Percentiles rank a stretch among this genome's conserved stretches.
phyloP scores from a whole-genome alignment of 2,113 vertebrate species.

The Motacilla tschutschensis region DNA sequence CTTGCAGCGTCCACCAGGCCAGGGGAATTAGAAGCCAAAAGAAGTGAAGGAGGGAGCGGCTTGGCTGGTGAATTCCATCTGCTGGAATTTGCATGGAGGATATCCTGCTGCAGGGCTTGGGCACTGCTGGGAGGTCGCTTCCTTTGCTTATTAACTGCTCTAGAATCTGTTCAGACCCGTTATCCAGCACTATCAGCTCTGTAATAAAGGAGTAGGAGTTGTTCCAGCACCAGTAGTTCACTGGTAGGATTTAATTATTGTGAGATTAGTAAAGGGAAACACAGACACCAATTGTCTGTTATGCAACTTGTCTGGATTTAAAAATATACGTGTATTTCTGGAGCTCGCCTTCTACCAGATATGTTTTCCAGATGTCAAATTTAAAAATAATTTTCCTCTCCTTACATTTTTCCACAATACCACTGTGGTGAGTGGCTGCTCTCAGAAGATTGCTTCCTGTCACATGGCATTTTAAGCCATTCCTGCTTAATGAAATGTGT shows the following conservation, averaged over 20 bases:
- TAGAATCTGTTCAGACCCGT: not conserved
- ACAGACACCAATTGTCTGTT: conserved; percentile 47
- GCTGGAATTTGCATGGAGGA: not conserved
- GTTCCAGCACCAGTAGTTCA: not conserved
- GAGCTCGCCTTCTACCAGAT: not conserved
- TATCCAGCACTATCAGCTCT: not conserved
- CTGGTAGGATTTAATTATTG: conserved; percentile 33
- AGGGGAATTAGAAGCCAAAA: not conserved
- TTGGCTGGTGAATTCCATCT: not conserved
- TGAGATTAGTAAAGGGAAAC: conserved; percentile 27
- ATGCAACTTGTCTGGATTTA: conserved; percentile 44
- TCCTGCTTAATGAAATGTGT: conserved; percentile 34
- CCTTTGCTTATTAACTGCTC: not conserved
- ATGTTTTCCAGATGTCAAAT: conserved; percentile 66
- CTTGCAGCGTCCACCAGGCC: not conserved
- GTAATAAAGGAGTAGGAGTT: not conserved
- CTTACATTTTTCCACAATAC: conserved; percentile 44
- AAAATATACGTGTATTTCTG: conserved; percentile 37
- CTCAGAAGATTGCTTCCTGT: conserved; percentile 49
- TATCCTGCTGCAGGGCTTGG: not conserved
- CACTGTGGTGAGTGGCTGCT: conserved; percentile 19
- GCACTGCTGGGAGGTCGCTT: not conserved
- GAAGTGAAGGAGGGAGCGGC: not conserved
- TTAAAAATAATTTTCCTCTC: conserved; percentile 47
- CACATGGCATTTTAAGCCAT: conserved; percentile 17